Evolutionary conservation across 2,113 vertebrate genomes (phyloP), one percentile per base, ranked within the genome.

Genomic region (Ramphastos sulfuratus): DNA sequence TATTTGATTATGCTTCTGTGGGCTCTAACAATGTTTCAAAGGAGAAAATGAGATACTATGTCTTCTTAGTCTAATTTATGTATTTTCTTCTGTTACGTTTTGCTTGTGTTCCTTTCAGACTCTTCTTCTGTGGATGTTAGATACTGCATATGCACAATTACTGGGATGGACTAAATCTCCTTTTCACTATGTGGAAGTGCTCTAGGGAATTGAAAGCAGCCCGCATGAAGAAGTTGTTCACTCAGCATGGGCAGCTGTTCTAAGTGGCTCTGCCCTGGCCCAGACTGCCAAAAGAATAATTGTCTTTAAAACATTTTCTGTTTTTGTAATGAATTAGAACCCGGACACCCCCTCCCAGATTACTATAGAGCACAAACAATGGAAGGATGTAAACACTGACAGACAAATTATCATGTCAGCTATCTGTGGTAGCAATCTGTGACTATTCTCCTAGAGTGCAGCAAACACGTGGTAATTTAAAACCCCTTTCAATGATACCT

Each of bases 1-100:
- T 96, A 97, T 94, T 93, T 97, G 92, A 97, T 96, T 94, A 95
- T 75, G 73, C 50, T 95, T 91, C 80, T 86, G 87, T 65, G 76
- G 70, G 80, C 39, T 93, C 48, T 95, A 96, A 90, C 94, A 85
- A 90, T 88, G 54, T 88, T 95, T 92, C 77, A 84, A 82, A 92
- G 42, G 33, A 92, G 83, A 94, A 94, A 95, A 95, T 95, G 81
- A 97, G 78, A 60, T 74, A 84, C 61, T 90, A 66, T 50, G 56
- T 96, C 79, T 60, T 82, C 71, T 89, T 80, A 82, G 66, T 74
- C 60, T 95, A 94, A 95, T 92, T 87, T 79, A 90, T 82, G 50
- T 81, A 35, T 90, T 91, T 90, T 91, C n/a, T 87, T 80, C 23
- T 71, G 10, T 83, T 85, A 35, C 19, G 56, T 91, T 70, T 86